Conservation (phyloP, 2,113 vertebrate genomes). For the Cinclus cinclus region DNA sequence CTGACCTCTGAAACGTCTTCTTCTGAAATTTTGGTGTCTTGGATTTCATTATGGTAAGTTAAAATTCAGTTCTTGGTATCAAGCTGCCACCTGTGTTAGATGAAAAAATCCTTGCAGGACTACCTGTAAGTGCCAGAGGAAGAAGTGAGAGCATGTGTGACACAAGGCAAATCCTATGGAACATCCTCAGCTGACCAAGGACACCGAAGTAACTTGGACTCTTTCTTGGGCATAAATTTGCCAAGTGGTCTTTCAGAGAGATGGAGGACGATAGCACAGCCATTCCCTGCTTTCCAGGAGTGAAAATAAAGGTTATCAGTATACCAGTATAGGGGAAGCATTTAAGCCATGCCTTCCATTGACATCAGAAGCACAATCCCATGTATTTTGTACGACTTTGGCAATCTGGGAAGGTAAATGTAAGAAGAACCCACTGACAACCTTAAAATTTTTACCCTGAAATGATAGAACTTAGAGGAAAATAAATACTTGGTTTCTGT, state of each 20-base stretch:
- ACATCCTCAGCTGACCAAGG: background rate
- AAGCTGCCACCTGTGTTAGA: background rate
- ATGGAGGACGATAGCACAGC: background rate
- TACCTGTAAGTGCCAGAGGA: background rate
- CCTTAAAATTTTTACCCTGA: background rate
- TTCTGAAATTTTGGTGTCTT: background rate
- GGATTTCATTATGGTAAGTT: background rate
- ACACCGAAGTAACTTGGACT: background rate
- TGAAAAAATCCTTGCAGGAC: background rate
- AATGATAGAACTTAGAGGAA: background rate
- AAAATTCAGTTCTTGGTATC: background rate
- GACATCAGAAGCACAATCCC: background rate
- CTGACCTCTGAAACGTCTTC: background rate
- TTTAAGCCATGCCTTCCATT: background rate
- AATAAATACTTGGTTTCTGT: background rate
- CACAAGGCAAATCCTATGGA: background rate
- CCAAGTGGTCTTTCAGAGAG: background rate
- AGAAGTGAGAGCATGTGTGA: background rate
- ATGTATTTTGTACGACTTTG: background rate
- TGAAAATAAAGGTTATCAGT: background rate
- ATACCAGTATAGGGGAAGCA: background rate
- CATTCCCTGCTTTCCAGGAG: background rate
- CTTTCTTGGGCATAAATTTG: background rate
- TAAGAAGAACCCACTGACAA: background rate
- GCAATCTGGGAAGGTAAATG: background rate